Percentiles rank a stretch among this genome's conserved stretches.
Conservation (phyloP, 2,888 invertebrate species). For the Uloborus plumipes region DNA sequence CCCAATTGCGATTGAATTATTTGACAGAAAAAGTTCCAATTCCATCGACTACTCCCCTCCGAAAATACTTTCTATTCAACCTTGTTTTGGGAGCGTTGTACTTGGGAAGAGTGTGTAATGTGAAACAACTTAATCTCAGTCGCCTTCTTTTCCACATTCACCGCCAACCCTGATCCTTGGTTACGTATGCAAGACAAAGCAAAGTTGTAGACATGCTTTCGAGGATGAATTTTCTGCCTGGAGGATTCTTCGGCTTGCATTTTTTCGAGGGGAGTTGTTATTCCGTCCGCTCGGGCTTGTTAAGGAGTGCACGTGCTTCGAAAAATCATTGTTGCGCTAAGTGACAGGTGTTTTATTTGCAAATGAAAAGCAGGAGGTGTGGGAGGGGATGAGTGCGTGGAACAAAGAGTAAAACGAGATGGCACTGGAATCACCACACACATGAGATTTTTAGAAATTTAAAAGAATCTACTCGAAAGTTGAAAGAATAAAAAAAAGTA, state of each 20-base stretch:
- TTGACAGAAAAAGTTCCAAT: too few species aligned
- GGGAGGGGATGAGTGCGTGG: neutral
- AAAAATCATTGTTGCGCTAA: conserved; percentile 36
- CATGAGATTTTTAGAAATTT: too few species aligned
- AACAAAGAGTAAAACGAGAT: neutral
- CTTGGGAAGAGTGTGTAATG: neutral
- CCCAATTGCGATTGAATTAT: too few species aligned
- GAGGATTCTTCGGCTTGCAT: conserved; percentile 3
- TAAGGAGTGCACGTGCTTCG: conserved; percentile 32
- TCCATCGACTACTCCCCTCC: too few species aligned
- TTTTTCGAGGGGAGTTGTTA: conserved; percentile 2
- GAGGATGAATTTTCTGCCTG: conserved; percentile 25
- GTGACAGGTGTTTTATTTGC: conserved; percentile 58
- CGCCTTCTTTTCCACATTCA: conserved; percentile 6
- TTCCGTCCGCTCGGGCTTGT: conserved; percentile 33
- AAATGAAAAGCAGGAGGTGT: conserved; percentile 24
- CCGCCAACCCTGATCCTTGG: conserved; percentile 12
- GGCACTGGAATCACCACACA: too few species aligned
- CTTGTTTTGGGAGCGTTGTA: too few species aligned
- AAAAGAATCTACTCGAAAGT: too few species aligned
- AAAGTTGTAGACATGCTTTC: conserved; percentile 32
- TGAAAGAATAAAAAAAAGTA: too few species aligned
- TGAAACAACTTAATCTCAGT: conserved; percentile 30
- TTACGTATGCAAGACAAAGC: conserved; percentile 32
- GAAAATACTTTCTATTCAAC: too few species aligned